phyloP scores from a whole-genome alignment of 2,797 vertebrate genomes.

The Neomorphus geoffroyi region DNA sequence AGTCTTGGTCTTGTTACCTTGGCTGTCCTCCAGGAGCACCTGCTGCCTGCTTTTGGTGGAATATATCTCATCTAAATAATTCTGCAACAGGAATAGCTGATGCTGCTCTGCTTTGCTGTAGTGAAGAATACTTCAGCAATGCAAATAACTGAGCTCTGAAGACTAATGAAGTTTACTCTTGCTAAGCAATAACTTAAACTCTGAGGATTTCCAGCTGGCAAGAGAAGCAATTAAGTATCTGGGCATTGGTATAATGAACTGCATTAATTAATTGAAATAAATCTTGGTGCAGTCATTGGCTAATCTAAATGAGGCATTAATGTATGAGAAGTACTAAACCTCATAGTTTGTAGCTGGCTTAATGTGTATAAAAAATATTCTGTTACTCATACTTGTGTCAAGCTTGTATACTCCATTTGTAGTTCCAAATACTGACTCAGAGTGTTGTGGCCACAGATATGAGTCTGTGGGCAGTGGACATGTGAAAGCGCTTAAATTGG shows the following conservation, averaged over 20 bases:
- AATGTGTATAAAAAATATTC: neutral
- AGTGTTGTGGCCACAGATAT: neutral
- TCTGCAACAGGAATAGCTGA: neutral
- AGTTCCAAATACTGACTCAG: neutral
- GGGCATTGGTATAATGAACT: slow-evolving; percentile 1
- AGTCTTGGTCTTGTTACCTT: neutral
- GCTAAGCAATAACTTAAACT: slow-evolving; percentile 13
- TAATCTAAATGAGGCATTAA: slow-evolving; percentile 13
- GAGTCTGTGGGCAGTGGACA: neutral
- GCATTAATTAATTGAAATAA: slow-evolving; percentile 40
- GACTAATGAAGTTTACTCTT: slow-evolving; percentile 6
- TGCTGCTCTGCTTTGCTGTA: neutral
- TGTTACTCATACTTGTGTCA: neutral
- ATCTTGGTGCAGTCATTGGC: neutral
- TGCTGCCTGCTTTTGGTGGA: neutral
- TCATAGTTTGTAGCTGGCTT: neutral
- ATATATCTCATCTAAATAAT: neutral
- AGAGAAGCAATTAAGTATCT: slow-evolving; percentile 17
- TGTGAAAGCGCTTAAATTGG: neutral
- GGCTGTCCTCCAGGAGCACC: neutral
- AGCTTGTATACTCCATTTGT: neutral
- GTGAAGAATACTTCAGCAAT: neutral
- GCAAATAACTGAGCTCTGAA: slow-evolving; percentile 7
- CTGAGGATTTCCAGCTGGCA: slow-evolving; percentile 15
- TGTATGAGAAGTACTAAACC: neutral